Evolutionary conservation across 1,140 invertebrate genomes (phyloP).

Genomic region (Zaprionus ornatus): DNA sequence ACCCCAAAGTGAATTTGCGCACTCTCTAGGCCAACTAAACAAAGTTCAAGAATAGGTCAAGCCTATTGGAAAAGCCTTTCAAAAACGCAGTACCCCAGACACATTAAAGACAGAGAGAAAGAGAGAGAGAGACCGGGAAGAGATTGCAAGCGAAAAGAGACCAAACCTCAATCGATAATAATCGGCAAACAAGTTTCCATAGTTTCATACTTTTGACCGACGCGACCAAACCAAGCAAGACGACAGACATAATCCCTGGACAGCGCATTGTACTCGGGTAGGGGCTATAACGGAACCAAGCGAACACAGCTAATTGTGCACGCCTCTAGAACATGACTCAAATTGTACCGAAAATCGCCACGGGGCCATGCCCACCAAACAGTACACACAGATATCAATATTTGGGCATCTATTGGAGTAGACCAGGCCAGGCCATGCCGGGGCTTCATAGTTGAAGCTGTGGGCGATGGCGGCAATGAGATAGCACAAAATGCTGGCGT

Average conservation of each 20-base stretch:
- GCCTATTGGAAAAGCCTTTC: conserved; percentile 53
- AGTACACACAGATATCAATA: conserved; percentile 65
- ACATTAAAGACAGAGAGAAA: conserved; percentile 23
- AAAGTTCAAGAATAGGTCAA: conserved; percentile 54
- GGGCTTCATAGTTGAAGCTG: background rate
- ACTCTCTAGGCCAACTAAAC: conserved; percentile 17
- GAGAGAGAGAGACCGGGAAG: conserved; percentile 35
- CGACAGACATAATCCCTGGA: conserved; percentile 63
- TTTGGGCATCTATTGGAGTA: conserved; percentile 66
- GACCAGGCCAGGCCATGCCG: too few species aligned
- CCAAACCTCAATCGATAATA: conserved; percentile 64
- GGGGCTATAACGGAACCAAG: conserved; percentile 69
- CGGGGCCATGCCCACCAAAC: conserved; percentile 47
- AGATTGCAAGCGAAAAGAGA: conserved; percentile 34
- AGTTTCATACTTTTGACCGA: conserved; percentile 46
- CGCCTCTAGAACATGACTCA: conserved; percentile 79
- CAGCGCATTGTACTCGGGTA: conserved; percentile 55
- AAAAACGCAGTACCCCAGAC: conserved; percentile 21
- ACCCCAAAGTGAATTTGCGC: conserved; percentile 28
- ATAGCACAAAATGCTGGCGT: conserved; percentile 76
- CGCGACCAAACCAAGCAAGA: conserved; percentile 24
- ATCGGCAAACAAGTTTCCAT: conserved; percentile 72
- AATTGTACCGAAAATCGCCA: conserved; percentile 58
- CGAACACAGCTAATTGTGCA: conserved; percentile 79
- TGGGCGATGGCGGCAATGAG: conserved; percentile 70